Conservation (phyloP, 2,113 vertebrate species). For the Xerus inauris region DNA sequence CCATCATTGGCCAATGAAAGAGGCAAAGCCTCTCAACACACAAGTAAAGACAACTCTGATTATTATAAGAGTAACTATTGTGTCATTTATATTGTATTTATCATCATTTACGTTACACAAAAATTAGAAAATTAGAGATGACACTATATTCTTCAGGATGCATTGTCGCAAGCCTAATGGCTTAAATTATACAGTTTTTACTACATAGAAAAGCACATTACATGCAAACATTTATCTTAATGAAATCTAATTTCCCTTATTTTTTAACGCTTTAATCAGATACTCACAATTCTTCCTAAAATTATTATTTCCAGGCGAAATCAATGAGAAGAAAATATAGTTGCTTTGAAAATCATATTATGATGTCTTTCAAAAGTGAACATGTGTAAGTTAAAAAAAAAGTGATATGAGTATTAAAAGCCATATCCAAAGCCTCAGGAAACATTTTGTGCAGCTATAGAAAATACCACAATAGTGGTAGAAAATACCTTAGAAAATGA, state of each 20-base stretch:
- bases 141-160: not conserved
- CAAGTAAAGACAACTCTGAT: not conserved
- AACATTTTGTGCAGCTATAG: not conserved
- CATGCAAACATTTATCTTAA: not conserved
- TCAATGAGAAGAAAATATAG: not conserved
- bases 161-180: not conserved
- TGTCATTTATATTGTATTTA: constrained; percentile 27
- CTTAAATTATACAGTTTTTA: constrained; percentile 8
- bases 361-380: constrained; percentile 12
- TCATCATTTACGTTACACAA: not conserved
- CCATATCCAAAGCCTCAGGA: not conserved
- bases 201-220: constrained; percentile 12
- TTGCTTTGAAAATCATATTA: constrained; percentile 46
- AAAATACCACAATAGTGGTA: no score
- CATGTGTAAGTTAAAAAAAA: not conserved
- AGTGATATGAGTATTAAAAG: not conserved
- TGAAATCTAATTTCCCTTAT: not conserved
- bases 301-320: constrained; percentile 16
- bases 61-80: not conserved
- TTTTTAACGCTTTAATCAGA: not conserved
- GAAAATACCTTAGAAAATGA: not conserved
- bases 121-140: constrained; percentile 3
- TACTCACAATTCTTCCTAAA: not conserved
- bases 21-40: not conserved
- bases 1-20: not conserved